Evolutionary conservation across 2,888 invertebrate genomes (phyloP), one percentile per base, ranked within the genome.

Genomic region (Rhaphigaster nebulosa): DNA sequence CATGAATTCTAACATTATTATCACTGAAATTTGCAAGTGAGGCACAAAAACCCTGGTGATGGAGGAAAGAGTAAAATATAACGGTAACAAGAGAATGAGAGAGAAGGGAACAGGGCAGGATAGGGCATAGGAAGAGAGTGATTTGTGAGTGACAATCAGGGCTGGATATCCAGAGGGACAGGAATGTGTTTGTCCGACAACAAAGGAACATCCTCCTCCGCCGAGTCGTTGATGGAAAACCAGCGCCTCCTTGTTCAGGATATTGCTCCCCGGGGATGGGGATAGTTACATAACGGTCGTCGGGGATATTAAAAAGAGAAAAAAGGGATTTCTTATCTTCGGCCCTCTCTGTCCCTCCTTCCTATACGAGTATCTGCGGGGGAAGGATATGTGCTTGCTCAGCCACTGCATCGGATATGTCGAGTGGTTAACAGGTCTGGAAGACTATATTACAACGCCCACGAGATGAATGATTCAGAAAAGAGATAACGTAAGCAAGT

Each of bases 141-240:
- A 84, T 84, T 84, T 84, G 84, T 50, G 84, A 84, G 84, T 84
- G 84, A 84, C 84, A 84, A 84, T 84, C 45, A 50, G 84, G n/a
- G 84, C 45, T 26, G 84, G 84, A n/a, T 41, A 45, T 84, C 84
- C 84, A 41, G 18, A 41, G 84, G 84, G 84, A 84, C 84, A 45
- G 45, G n/a, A 50, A 84, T 50, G 45, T 84, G 84, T 84, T 41
- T 84, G 84, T 84, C 84, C 45, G 84, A 84, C 84, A 84, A 84
- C 84, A 84, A 84, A 84, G 84, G 45, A 50, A 76, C 70, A 76
- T 76, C 70, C 38, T 76, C 38, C 10, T 76, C 45, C 84, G 45
- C 3, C 5, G 84, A 84, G 84, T 45, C 45, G 12, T 50, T 84
- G 84, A 84, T 84, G 45, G 84, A 84, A 84, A 84, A 50, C 84